Conservation (phyloP, 2,888 invertebrate genomes). For the Eupithecia subfuscata region DNA sequence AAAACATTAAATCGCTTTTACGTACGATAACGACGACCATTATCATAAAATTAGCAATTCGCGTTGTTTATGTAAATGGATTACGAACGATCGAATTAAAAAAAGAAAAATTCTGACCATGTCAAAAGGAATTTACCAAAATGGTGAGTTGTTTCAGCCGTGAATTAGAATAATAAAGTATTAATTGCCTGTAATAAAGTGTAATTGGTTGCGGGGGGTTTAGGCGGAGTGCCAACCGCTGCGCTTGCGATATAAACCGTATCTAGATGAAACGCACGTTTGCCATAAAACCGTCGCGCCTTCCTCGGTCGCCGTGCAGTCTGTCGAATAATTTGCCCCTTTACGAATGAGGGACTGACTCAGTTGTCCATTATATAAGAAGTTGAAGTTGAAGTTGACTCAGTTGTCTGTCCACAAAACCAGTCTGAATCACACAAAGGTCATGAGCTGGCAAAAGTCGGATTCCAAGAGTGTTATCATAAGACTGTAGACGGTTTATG, state of each 20-base stretch:
- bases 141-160: slow-evolving; percentile 34
- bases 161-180: slow-evolving; percentile 60
- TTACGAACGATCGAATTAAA: slow-evolving; percentile 21
- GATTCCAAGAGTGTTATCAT: background rate
- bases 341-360: slow-evolving; percentile 35
- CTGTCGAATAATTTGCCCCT: slow-evolving; percentile 69
- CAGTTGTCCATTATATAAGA: no score
- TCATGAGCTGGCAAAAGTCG: background rate
- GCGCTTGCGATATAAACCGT: slow-evolving; percentile 46
- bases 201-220: slow-evolving; percentile 54
- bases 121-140: slow-evolving; percentile 31
- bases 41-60: slow-evolving; percentile 33
- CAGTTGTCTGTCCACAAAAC: slow-evolving; percentile 3
- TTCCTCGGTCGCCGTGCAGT: slow-evolving; percentile 64
- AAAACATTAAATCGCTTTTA: slow-evolving; percentile 16
- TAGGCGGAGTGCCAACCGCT: slow-evolving; percentile 60
- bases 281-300: slow-evolving; percentile 50
- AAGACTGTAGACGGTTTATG: background rate
- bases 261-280: slow-evolving; percentile 58
- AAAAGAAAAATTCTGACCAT: slow-evolving; percentile 17
- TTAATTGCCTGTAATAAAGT: slow-evolving; percentile 55
- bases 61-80: slow-evolving; percentile 28
- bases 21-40: slow-evolving; percentile 25
- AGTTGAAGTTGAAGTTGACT: no score
- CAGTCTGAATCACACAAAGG: background rate